Evolutionary conservation across 2,888 invertebrate genomes (phyloP).

Genomic region (Argyra leucocephala): DNA sequence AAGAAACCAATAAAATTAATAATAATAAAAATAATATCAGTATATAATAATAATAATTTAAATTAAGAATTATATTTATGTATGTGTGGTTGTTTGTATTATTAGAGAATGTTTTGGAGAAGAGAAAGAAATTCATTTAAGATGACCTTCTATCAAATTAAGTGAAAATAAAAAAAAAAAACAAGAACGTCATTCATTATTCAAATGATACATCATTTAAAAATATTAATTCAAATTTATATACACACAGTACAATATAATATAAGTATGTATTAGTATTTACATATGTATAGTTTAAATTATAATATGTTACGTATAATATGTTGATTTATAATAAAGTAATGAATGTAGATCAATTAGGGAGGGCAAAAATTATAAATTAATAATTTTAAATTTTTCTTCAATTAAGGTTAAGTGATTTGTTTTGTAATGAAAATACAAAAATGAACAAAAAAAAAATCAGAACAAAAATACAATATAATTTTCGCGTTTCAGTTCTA

Average conservation of each 20-base stretch:
- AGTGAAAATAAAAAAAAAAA: not conserved
- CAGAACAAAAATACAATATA: no score
- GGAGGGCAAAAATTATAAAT: conserved; percentile 6
- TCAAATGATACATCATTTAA: conserved; percentile 1
- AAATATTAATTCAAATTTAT: conserved; percentile 1
- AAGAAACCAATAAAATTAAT: no score
- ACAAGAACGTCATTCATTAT: not conserved
- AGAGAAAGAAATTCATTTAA: not conserved
- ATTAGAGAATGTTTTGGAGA: no score
- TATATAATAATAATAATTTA: no score
- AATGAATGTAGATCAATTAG: conserved; percentile 3
- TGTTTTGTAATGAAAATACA: not conserved
- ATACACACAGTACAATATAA: not conserved
- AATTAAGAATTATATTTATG: no score
- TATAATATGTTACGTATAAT: no score
- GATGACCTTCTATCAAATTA: not conserved
- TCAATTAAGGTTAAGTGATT: conserved; percentile 6
- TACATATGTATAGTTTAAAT: no score
- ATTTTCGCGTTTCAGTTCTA: no score
- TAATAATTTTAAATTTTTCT: conserved; percentile 1
- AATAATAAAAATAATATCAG: no score
- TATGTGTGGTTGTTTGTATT: no score
- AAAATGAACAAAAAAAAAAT: no score
- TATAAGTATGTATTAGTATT: not conserved
- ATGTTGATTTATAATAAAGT: not conserved